Evolutionary conservation across 2,113 vertebrate species (phyloP).

Genomic region (Equus przewalskii): DNA sequence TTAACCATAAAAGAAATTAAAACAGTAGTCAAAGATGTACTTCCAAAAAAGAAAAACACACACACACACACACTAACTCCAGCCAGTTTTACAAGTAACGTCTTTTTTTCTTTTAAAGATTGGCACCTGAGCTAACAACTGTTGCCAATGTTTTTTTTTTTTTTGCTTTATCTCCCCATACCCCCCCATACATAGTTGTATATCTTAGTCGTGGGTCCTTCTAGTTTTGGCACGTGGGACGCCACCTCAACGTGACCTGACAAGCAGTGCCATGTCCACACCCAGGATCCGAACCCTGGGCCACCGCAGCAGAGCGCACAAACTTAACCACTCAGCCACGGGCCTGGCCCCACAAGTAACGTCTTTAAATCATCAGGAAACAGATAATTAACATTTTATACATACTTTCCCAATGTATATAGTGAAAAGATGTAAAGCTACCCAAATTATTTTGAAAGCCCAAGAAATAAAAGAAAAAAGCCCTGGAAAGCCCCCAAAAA

Average conservation of each 20-base stretch:
- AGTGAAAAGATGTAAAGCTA: background rate
- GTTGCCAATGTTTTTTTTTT: too few species aligned
- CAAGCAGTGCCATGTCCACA: too few species aligned
- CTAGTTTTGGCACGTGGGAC: too few species aligned
- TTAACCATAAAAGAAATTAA: background rate
- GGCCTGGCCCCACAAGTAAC: background rate
- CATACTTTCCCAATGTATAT: background rate
- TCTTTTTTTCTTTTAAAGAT: background rate
- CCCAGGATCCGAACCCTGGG: too few species aligned
- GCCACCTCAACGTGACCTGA: too few species aligned
- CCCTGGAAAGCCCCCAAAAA: background rate
- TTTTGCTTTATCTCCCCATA: too few species aligned
- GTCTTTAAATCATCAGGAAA: constrained; percentile 1
- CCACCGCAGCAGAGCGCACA: too few species aligned
- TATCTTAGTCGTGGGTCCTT: too few species aligned
- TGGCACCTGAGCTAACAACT: too few species aligned
- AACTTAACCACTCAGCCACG: too few species aligned
- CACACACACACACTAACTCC: background rate
- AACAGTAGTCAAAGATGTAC: background rate
- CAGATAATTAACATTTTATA: constrained; percentile 17
- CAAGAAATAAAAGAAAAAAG: background rate
- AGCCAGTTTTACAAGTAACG: background rate
- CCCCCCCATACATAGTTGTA: too few species aligned
- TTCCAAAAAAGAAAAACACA: background rate
- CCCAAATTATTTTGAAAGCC: background rate